Conservation (phyloP, 1,140 invertebrate species). For the Anagrus nilaparvatae region DNA sequence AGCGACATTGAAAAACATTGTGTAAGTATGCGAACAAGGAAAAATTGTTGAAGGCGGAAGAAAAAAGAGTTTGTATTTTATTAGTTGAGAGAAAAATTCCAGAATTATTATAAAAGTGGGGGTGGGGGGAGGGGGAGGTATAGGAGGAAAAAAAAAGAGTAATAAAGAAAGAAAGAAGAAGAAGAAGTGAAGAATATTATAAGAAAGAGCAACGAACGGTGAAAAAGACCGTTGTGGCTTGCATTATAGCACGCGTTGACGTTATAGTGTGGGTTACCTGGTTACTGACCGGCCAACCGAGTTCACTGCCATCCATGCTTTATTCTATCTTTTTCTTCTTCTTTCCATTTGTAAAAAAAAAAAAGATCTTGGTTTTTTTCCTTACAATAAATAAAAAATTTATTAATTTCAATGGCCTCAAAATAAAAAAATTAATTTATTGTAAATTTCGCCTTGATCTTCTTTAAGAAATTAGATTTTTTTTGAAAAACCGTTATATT, state of each 20-base stretch:
- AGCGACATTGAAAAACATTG: no score
- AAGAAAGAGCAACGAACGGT: constrained; percentile 29
- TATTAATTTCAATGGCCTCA: no score
- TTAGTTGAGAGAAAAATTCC: no score
- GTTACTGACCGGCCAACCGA: constrained; percentile 46
- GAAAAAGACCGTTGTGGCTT: constrained; percentile 36
- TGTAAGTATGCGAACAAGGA: no score
- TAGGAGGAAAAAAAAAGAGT: constrained; percentile 1
- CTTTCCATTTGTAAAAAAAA: background rate
- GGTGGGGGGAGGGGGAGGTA: constrained; percentile 2
- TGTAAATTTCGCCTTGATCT: no score
- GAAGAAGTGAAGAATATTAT: constrained; percentile 10
- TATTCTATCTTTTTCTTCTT: constrained; percentile 9
- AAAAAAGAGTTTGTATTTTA: no score
- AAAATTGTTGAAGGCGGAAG: no score
- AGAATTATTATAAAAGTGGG: background rate
- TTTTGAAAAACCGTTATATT: no score
- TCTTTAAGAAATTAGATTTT: no score
- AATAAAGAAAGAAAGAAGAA: background rate
- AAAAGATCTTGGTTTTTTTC: no score
- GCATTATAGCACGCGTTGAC: constrained; percentile 17
- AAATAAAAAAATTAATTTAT: no score
- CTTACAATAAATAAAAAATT: no score
- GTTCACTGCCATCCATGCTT: constrained; percentile 39
- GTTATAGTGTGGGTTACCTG: constrained; percentile 44